Evolutionary conservation across 2,888 invertebrate species (phyloP), one percentile per base, ranked within the genome.

Genomic region (Trichacis sp.): DNA sequence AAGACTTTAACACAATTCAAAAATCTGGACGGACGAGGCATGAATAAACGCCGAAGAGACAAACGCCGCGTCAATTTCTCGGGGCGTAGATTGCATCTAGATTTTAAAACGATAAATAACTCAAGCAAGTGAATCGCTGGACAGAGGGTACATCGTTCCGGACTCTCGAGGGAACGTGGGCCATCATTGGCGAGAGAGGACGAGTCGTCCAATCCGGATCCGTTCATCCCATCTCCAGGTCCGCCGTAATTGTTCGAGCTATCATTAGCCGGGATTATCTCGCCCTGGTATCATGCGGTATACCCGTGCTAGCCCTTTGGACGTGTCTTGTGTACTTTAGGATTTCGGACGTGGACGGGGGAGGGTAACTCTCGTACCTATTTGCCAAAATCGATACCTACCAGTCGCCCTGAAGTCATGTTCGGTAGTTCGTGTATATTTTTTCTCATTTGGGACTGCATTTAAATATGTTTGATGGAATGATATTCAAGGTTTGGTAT

Each of bases 221-320:
- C 69, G 63, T 64, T 66, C 70, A 69, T 71, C 72, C 72, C 72
- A 71, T 71, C 71, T 70, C 68, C 70, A 65, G 61, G 63, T 69
- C 69, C 61, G 65, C 68, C 70, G 74, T 74, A 76, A 77, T 77
- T 76, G 76, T 75, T 72, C 73, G 71, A 74, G 75, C 75, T 76
- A 78, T 78, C 79, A 77, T 80, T 80, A 80, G 77, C 76, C 67
- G 70, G 78, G 77, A 78, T 80, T 79, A 78, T 80, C 77, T 77
- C 71, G 71, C 67, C 68, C 69, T 71, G 73, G 73, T 71, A 68
- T 68, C 68, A 67, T 51, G 69, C 70, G 68, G 67, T 68, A 68
- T 65, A 69, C 70, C 70, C 68, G 63, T 56, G 66, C 66, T 61
- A 61, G 55, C 64, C 67, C 56, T 61, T 55, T 53, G 69, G 65